Conservation (phyloP, 2,113 vertebrate species). For the Gallinago paraguaiae region DNA sequence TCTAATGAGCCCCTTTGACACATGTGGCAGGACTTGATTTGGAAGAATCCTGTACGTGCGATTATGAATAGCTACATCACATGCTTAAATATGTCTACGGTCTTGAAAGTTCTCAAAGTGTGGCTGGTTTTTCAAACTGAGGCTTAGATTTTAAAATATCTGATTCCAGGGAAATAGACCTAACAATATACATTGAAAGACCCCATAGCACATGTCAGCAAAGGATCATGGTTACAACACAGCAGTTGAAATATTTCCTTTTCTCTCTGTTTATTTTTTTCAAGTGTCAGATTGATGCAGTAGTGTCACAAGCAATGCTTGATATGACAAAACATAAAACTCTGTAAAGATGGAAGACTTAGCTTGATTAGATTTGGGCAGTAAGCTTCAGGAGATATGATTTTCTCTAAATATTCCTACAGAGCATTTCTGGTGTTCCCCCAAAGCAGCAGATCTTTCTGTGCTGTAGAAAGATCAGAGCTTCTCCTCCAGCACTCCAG, state of each 20-base stretch:
- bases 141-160: background rate
- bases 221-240: background rate
- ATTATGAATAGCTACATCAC: background rate
- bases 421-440: background rate
- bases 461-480: background rate
- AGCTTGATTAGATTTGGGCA: background rate
- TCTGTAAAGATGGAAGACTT: background rate
- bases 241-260: background rate
- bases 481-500: background rate
- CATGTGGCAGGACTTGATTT: background rate
- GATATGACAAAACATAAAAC: background rate
- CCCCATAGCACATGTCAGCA: background rate
- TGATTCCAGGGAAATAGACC: background rate
- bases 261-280: background rate
- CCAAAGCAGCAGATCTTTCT: background rate
- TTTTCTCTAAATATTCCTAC: background rate
- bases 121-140: background rate
- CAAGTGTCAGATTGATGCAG: background rate
- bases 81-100: background rate
- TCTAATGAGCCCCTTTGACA: background rate
- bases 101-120: background rate
- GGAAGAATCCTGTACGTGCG: background rate
- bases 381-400: background rate
- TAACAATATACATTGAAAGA: background rate
- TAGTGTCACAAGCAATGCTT: background rate